Evolutionary conservation across 1,140 invertebrate genomes (phyloP).

Genomic region (Brachionus calyciflorus): DNA sequence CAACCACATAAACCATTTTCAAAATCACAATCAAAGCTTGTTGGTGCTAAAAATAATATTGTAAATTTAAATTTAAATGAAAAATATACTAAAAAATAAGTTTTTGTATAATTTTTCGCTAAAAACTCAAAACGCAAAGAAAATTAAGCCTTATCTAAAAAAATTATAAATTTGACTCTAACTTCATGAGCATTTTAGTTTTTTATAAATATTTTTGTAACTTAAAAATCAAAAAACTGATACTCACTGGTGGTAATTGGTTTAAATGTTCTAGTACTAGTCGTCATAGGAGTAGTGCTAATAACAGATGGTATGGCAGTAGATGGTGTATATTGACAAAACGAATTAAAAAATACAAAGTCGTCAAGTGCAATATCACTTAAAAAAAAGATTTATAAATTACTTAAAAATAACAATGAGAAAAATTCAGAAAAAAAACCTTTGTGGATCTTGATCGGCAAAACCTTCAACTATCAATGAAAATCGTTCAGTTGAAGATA

Average conservation of each 20-base stretch:
- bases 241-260: conserved; percentile 39
- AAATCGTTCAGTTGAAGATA: conserved; percentile 11
- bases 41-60: background rate
- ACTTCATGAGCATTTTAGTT: too few species aligned
- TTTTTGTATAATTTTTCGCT: background rate
- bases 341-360: conserved; percentile 51
- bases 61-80: too few species aligned
- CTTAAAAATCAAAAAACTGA: too few species aligned
- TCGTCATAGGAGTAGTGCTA: conserved; percentile 47
- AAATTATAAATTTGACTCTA: too few species aligned
- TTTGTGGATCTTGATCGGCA: conserved; percentile 47
- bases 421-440: background rate
- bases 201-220: too few species aligned
- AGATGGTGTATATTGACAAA: conserved; percentile 52
- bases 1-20: conserved; percentile 48
- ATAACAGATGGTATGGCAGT: conserved; percentile 50
- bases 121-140: too few species aligned
- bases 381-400: conserved; percentile 13
- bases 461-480: conserved; percentile 52
- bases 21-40: conserved; percentile 53
- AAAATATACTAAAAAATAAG: background rate
- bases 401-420: background rate
- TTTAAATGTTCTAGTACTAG: conserved; percentile 48
- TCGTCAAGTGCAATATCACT: conserved; percentile 58
- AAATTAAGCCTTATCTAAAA: too few species aligned